These are phyloP conservation scores for Brachyptera risi DNA, from an alignment of 2,888 invertebrate species.

Conservation along the genomic window DNA sequence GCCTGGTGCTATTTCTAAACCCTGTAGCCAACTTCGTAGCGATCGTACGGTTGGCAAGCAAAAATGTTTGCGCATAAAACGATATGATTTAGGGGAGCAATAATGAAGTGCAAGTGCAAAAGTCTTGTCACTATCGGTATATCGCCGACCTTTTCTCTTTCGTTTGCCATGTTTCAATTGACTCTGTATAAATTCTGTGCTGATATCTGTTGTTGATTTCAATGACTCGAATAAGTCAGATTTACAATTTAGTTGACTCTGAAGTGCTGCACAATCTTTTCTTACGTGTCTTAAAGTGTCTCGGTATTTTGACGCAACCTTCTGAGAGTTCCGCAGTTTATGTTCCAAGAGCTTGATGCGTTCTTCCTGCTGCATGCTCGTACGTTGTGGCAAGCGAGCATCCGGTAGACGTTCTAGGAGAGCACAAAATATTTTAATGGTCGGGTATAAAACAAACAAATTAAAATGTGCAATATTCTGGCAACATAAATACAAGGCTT, in stretches of 20 bases:
- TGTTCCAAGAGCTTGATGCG: background rate
- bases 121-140: background rate
- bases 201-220: background rate
- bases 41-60: constrained; percentile 8
- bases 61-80: constrained; percentile 3
- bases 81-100: constrained; percentile 7
- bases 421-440: too few relatives aligned
- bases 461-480: too few relatives aligned
- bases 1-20: background rate
- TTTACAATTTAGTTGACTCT: background rate
- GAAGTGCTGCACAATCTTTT: background rate
- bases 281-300: background rate
- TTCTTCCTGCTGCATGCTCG: background rate
- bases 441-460: too few relatives aligned
- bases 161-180: constrained; percentile 1
- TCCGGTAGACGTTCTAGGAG: background rate
- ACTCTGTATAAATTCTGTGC: background rate
- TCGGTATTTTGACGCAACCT: background rate
- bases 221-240: background rate
- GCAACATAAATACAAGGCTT: too few relatives aligned
- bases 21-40: background rate
- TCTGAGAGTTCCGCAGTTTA: constrained; percentile 1
- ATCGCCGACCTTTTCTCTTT: background rate
- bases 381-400: background rate
- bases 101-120: constrained; percentile 3